Percentiles rank a stretch among this genome's conserved stretches.
Evolutionary conservation across 2,888 invertebrate species (phyloP).

Genomic region (Stenotaenia linearis): DNA sequence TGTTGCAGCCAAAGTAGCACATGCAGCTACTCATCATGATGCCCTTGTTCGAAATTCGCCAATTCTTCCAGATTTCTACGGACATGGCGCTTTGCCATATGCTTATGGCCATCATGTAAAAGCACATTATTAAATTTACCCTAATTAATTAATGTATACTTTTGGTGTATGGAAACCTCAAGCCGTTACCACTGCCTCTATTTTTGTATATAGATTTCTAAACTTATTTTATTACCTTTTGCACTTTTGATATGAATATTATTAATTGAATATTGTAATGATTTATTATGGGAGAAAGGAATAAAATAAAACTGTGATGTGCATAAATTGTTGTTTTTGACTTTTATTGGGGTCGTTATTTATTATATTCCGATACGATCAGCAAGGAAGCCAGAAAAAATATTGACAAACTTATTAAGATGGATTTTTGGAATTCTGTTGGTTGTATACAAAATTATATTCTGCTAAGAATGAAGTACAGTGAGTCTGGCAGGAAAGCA

Average conservation of each 20-base stretch:
- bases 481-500: no score
- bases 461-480: no score
- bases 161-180: not conserved
- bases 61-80: not conserved
- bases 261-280: not conserved
- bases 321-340: not conserved
- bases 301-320: not conserved
- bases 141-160: not conserved
- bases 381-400: no score
- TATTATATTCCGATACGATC: no score
- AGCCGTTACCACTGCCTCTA: not conserved
- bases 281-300: constrained; percentile 6
- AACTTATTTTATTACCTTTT: not conserved
- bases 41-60: not conserved
- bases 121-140: not conserved
- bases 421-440: no score
- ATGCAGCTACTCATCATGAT: not conserved
- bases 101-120: not conserved
- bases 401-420: no score
- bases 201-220: not conserved
- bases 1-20: not conserved
- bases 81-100: not conserved
- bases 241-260: not conserved
- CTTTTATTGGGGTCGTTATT: not conserved
- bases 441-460: no score